A percentile compares a stretch with the other conserved stretches of the same genome.
Evolutionary conservation across 2,888 invertebrate genomes (phyloP).

Genomic region (Pristionchus maxplancki): DNA sequence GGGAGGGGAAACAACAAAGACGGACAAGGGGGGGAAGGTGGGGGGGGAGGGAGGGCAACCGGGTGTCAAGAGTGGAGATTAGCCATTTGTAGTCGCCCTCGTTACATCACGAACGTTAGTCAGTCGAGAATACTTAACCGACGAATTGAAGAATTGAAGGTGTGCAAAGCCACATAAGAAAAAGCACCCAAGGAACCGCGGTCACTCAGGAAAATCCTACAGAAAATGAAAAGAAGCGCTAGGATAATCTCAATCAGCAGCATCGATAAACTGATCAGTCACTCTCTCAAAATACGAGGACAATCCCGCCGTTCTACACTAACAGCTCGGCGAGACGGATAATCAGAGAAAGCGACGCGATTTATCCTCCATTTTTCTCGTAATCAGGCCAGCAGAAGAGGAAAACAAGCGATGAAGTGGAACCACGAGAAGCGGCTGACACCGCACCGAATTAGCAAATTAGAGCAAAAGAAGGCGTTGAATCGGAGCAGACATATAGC

Average conservation of each 20-base stretch:
- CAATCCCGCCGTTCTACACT: no score
- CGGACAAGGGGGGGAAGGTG: background rate
- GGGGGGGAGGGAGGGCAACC: background rate
- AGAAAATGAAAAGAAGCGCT: no score
- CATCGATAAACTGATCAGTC: no score
- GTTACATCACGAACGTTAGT: no score
- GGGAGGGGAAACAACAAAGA: conserved; percentile 12
- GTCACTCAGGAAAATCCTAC: no score
- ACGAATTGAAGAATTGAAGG: no score
- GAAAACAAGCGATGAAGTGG: background rate
- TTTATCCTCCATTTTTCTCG: background rate
- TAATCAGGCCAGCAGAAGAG: background rate
- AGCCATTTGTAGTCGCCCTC: no score
- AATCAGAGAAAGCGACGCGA: background rate
- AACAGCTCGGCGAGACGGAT: background rate
- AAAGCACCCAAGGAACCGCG: no score
- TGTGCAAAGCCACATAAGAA: no score
- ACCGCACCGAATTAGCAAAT: background rate
- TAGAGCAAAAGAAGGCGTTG: background rate
- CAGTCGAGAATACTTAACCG: no score
- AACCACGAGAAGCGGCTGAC: background rate
- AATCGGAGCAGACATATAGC: background rate
- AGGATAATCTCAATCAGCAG: no score
- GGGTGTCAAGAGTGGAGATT: background rate
- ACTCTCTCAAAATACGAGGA: no score